These are phyloP conservation scores for Ichneumoninae sp. DNA, from an alignment of 2,888 invertebrate genomes.

Conservation along the genomic window DNA sequence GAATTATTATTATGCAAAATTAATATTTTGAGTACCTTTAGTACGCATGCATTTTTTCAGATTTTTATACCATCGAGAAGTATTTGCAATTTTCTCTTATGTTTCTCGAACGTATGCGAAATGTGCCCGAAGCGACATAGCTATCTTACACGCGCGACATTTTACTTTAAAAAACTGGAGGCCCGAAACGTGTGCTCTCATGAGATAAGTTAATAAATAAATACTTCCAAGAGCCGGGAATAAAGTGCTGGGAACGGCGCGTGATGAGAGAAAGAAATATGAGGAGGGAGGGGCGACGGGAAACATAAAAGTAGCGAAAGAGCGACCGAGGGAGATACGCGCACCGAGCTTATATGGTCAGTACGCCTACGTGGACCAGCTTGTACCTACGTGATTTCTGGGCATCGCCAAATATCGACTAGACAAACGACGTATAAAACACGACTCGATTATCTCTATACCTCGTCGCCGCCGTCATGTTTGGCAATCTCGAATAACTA, in stretches of 20 bases:
- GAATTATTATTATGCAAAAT: too few species aligned
- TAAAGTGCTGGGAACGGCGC: neutral
- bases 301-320: constrained; percentile 25
- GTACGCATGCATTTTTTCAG: too few species aligned
- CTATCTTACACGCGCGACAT: too few species aligned
- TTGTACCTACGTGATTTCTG: constrained; percentile 71
- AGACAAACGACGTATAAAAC: constrained; percentile 68
- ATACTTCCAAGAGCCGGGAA: constrained; percentile 11
- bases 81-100: too few species aligned
- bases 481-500: constrained; percentile 48
- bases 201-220: neutral
- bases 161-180: neutral
- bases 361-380: constrained; percentile 78
- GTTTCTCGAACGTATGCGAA: too few species aligned
- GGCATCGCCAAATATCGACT: constrained; percentile 82
- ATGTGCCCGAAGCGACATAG: too few species aligned
- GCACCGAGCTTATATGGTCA: constrained; percentile 73
- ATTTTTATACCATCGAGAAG: too few species aligned
- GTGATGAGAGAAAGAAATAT: constrained; percentile 35
- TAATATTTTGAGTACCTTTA: too few species aligned
- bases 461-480: constrained; percentile 49
- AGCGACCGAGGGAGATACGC: constrained; percentile 49
- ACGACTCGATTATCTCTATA: constrained; percentile 52
- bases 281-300: neutral
- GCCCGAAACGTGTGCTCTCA: neutral